Conservation (phyloP, 2,113 vertebrate species). For the Dascyllus trimaculatus region DNA sequence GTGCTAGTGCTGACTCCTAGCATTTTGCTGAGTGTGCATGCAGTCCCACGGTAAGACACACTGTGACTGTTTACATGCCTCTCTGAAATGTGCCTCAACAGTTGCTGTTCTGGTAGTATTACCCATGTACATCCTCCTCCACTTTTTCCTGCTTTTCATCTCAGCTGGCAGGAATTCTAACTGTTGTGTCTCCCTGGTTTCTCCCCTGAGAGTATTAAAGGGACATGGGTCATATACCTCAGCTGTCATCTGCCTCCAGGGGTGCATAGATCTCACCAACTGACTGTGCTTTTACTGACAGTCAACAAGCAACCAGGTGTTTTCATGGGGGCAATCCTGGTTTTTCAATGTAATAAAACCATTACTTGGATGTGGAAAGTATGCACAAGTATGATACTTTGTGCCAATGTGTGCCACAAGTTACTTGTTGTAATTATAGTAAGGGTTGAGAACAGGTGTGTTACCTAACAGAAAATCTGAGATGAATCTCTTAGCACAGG, state of each 20-base stretch:
- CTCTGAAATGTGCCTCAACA: constrained; percentile 24
- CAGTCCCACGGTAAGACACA: neutral
- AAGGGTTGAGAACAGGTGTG: neutral
- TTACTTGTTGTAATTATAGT: neutral
- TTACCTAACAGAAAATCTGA: neutral
- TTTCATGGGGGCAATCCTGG: constrained; percentile 1
- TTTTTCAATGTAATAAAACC: constrained; percentile 10
- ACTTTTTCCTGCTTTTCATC: neutral
- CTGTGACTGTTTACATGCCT: constrained; percentile 32
- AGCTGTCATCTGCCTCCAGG: neutral
- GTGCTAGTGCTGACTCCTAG: neutral
- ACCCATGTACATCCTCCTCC: neutral
- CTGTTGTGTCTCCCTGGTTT: neutral
- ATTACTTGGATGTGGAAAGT: neutral
- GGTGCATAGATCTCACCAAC: neutral
- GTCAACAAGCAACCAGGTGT: constrained; percentile 28
- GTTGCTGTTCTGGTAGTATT: neutral
- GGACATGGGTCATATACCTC: constrained; percentile 18
- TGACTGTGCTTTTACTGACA: constrained; percentile 19
- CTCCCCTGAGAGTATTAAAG: neutral
- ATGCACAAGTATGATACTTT: neutral
- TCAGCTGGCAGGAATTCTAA: constrained; percentile 15
- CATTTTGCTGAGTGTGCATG: constrained; percentile 15
- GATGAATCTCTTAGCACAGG: neutral
- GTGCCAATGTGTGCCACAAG: neutral